Evolutionary conservation across 2,113 vertebrate genomes (phyloP), one percentile per base, ranked within the genome.

Genomic region (Sarotherodon lohbergeri): DNA sequence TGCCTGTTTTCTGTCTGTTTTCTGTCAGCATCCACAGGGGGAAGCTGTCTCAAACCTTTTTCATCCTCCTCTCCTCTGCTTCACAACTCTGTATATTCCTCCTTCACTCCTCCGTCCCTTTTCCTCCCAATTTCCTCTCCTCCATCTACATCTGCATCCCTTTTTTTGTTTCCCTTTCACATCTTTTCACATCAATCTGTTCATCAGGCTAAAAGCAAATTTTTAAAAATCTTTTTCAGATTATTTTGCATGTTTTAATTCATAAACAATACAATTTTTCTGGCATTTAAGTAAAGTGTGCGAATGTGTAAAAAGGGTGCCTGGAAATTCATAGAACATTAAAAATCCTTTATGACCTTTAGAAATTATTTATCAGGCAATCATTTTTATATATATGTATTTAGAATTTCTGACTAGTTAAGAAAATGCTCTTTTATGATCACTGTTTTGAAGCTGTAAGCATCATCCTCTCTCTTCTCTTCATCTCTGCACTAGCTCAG

Each of bases 21-120:
- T 80, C 88, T 83, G 89, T 90, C 86, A 87, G 82, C 84, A 86
- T 87, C 86, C 84, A 80, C 91, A 22, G 82, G 59, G 84, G 61
- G 84, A 82, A 54, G 46, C 66, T 11, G 39, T 54, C 61, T 19
- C 12, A 16, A 57, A 43, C 84, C 4, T 66, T 50, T 76, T 82
- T 81, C 86, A 50, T 88, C 80, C 63, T 22, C 48, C 63, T 84
- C 59, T 54, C 29, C 50, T 8, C 56, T 78, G 57, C 84, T 73
- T 82, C 84, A 43, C 68, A 36, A 52, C 68, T 82, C 85, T 8
- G 16, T 12, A 22, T 68, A 52, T 56, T 57, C 46, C 56, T 57
- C 24, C 73, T 14, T 11, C 22, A 9, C 14, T 76, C 43, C 13
- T 52, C 41, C 7, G 0, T n/a, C 5, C 22, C 52, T 2, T 48